phyloP scores from a whole-genome alignment of 2,888 invertebrate species.

The Tipula unca region DNA sequence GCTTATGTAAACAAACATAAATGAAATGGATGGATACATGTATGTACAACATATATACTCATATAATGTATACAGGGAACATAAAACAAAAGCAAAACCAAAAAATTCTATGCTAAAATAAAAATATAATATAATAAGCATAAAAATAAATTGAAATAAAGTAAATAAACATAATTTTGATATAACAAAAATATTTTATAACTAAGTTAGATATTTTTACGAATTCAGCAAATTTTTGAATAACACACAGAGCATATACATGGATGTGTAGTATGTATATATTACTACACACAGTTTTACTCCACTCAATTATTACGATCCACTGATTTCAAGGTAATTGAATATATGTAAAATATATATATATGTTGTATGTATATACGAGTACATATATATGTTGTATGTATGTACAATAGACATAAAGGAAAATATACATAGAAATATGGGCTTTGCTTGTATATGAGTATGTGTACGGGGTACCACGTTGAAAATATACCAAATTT shows the following conservation, averaged over 20 bases:
- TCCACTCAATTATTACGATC: neutral
- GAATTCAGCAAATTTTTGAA: neutral
- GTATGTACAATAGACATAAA: neutral
- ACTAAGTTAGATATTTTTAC: neutral
- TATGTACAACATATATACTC: neutral
- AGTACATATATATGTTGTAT: no score
- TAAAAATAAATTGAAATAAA: slow-evolving; percentile 14
- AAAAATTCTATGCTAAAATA: slow-evolving; percentile 1
- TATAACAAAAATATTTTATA: neutral
- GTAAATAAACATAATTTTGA: neutral
- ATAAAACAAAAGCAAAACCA: neutral
- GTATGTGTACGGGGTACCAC: neutral
- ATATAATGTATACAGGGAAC: neutral
- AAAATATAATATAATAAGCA: neutral
- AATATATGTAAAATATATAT: neutral
- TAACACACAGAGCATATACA: neutral
- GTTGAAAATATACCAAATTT: neutral
- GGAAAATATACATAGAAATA: neutral
- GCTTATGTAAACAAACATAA: neutral
- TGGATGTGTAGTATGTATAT: neutral
- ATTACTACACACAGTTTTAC: neutral
- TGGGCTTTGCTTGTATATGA: neutral
- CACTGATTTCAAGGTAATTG: neutral
- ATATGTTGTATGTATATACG: neutral
- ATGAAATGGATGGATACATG: neutral